phyloP scores from a whole-genome alignment of 1,140 invertebrate genomes.

The Eriosoma lanigerum region DNA sequence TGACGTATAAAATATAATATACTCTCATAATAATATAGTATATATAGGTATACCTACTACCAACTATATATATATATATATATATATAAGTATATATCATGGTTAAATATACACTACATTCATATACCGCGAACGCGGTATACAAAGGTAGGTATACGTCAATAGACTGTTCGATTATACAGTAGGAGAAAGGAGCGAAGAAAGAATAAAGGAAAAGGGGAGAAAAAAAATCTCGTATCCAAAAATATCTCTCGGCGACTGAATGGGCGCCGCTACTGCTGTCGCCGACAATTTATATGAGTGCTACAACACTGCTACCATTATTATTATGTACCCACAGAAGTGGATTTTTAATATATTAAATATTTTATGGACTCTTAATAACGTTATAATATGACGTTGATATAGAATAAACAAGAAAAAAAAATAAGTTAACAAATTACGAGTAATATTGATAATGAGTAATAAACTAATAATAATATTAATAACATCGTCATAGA shows the following conservation, averaged over 20 bases:
- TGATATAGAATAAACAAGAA: no score
- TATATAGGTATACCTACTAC: neutral
- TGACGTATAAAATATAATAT: neutral
- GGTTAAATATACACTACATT: no score
- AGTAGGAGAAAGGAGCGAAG: neutral
- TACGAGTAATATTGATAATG: no score
- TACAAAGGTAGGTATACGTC: no score
- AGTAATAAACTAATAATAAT: no score
- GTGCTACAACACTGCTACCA: neutral
- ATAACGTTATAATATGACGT: no score
- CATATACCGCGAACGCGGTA: no score
- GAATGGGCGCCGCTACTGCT: slow-evolving; percentile 4
- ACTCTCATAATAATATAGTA: neutral
- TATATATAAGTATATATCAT: neutral
- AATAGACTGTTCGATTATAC: no score
- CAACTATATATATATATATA: neutral
- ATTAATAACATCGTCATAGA: no score
- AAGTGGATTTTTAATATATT: neutral
- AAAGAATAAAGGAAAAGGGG: neutral
- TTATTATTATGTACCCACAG: neutral
- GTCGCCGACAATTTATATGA: neutral
- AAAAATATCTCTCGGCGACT: neutral
- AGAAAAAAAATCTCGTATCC: neutral
- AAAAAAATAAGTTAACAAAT: no score
- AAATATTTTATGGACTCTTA: no score